Evolutionary conservation across 1,140 invertebrate species (phyloP).

Genomic region (Nephila pilipes): DNA sequence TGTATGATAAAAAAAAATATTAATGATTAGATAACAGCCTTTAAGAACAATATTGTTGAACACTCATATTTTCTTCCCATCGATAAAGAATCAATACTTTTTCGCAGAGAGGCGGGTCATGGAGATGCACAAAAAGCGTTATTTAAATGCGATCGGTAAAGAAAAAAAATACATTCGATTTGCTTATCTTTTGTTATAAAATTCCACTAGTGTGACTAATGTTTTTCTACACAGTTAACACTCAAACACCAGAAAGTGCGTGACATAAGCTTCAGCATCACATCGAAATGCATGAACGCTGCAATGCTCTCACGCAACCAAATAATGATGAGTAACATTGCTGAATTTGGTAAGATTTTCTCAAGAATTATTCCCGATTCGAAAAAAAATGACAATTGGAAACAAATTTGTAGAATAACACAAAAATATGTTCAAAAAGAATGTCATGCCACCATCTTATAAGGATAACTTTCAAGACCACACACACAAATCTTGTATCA

Average conservation of each 20-base stretch:
- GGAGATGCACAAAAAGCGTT: background rate
- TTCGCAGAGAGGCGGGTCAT: background rate
- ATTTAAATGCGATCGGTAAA: background rate
- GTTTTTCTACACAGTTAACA: background rate
- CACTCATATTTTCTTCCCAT: background rate
- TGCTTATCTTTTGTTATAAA: background rate
- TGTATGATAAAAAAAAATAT: too few relatives aligned
- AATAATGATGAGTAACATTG: background rate
- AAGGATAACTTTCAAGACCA: too few relatives aligned
- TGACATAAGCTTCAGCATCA: background rate
- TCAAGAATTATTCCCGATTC: background rate
- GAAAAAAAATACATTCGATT: background rate
- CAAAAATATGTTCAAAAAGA: background rate
- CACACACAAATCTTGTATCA: too few relatives aligned
- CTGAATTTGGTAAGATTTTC: background rate
- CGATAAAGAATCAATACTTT: background rate
- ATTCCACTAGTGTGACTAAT: background rate
- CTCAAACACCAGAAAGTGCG: background rate
- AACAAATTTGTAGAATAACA: background rate
- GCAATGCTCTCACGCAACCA: background rate
- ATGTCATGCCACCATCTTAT: background rate
- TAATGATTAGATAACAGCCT: too few relatives aligned
- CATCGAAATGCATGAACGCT: background rate
- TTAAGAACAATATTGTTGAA: too few relatives aligned
- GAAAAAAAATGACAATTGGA: background rate